These are phyloP conservation scores for Lochmaea capreae DNA, from an alignment of 2,888 invertebrate species.

Conservation along the genomic window DNA sequence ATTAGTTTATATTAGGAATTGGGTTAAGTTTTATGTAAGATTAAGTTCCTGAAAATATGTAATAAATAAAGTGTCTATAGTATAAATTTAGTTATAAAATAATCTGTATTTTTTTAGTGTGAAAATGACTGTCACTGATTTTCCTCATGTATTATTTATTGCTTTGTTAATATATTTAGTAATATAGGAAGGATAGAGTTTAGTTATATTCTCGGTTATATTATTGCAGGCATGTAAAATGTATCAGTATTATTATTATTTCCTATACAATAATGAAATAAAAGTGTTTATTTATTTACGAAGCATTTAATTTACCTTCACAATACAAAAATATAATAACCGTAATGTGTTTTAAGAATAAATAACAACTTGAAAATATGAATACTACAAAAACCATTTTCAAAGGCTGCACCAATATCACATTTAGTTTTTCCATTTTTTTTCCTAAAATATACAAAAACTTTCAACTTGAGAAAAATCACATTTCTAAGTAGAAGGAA, in stretches of 20 bases:
- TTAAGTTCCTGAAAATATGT: slow-evolving; percentile 32
- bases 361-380: slow-evolving; percentile 22
- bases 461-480: background rate
- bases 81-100: slow-evolving; percentile 20
- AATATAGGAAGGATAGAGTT: slow-evolving; percentile 46
- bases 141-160: slow-evolving; percentile 55
- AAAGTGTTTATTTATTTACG: slow-evolving; percentile 52
- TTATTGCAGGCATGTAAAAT: slow-evolving; percentile 58
- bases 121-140: slow-evolving; percentile 40
- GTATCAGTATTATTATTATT: slow-evolving; percentile 64
- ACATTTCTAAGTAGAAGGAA: background rate
- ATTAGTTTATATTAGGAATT: slow-evolving; percentile 20
- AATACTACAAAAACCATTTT: slow-evolving; percentile 17
- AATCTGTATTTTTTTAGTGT: slow-evolving; percentile 30
- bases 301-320: slow-evolving; percentile 25
- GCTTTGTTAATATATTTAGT: slow-evolving; percentile 53
- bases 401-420: slow-evolving; percentile 29
- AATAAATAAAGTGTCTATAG: slow-evolving; percentile 23
- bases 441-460: slow-evolving; percentile 47
- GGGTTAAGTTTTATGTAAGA: slow-evolving; percentile 18
- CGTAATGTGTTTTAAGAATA: slow-evolving; percentile 18
- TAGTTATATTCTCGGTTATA: slow-evolving; percentile 46
- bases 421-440: slow-evolving; percentile 56
- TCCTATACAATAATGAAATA: slow-evolving; percentile 56
- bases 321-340: slow-evolving; percentile 37